These are phyloP conservation scores for Sebastes steindachneri DNA, from an alignment of 2,797 vertebrate species.

Conservation along the genomic window DNA sequence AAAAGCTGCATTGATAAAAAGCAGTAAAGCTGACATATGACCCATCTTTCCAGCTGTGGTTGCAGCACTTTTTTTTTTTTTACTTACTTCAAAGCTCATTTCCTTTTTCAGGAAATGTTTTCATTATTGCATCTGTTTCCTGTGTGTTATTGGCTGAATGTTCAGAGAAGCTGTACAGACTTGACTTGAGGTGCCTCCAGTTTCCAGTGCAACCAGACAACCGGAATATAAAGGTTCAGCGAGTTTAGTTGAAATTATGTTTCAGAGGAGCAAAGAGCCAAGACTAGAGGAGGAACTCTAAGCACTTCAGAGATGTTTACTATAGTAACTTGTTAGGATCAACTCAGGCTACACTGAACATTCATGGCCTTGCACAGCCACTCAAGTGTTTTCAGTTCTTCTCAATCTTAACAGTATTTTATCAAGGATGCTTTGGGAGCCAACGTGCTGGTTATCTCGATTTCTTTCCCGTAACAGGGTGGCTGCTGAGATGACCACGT, in stretches of 20 bases:
- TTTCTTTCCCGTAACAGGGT: too few relatives aligned
- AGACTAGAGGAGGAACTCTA: background rate
- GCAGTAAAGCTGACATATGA: background rate
- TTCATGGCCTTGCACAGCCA: background rate
- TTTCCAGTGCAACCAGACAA: background rate
- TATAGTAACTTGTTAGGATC: background rate
- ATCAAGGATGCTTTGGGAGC: background rate
- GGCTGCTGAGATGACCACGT: background rate
- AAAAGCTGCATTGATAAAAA: background rate
- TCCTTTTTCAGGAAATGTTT: background rate
- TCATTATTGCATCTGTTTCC: background rate
- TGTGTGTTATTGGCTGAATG: background rate
- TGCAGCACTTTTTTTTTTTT: background rate
- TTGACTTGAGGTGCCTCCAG: background rate
- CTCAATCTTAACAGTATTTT: background rate
- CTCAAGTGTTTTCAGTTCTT: background rate
- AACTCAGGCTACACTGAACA: background rate
- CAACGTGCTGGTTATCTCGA: background rate
- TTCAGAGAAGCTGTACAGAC: background rate
- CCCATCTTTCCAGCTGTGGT: background rate
- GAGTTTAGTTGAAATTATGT: background rate
- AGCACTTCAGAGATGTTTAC: background rate
- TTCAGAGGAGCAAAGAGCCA: background rate
- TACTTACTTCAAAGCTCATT: background rate
- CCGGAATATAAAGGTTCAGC: background rate